Percentiles rank a stretch among this genome's conserved stretches.
phyloP scores from a whole-genome alignment of 1,140 invertebrate species.

The Gerris buenoi region DNA sequence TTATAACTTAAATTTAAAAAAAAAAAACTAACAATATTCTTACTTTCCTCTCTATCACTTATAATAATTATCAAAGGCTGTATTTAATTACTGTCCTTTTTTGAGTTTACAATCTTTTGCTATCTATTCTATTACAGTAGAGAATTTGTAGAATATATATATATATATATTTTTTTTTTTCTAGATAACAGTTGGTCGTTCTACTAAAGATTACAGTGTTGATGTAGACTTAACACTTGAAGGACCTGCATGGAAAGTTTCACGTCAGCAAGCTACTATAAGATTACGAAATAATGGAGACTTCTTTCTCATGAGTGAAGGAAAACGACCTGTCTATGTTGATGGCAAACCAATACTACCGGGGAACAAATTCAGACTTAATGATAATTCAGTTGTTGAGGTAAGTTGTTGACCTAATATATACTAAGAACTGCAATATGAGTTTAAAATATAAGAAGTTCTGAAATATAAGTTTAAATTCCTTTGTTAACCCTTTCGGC shows the following conservation, averaged over 20 bases:
- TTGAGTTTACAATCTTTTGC: too few relatives aligned
- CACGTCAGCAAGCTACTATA: conserved; percentile 72
- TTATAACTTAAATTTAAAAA: too few relatives aligned
- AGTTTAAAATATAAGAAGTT: not conserved
- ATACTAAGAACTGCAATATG: too few relatives aligned
- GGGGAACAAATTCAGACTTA: conserved; percentile 73
- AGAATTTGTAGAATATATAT: too few relatives aligned
- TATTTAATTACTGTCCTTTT: too few relatives aligned
- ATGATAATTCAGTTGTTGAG: conserved; percentile 89
- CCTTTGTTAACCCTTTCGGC: too few relatives aligned
- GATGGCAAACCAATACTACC: conserved; percentile 76
- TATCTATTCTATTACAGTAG: too few relatives aligned
- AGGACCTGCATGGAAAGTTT: conserved; percentile 74
- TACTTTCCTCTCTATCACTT: too few relatives aligned
- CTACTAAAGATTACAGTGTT: conserved; percentile 73
- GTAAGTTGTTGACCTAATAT: conserved; percentile 35
- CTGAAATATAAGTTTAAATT: not conserved
- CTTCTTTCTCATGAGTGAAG: conserved; percentile 86
- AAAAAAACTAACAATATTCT: too few relatives aligned
- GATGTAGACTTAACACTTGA: conserved; percentile 90
- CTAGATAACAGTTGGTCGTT: conserved; percentile 79
- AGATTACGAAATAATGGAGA: conserved; percentile 81
- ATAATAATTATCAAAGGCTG: too few relatives aligned
- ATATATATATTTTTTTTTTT: too few relatives aligned
- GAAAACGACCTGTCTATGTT: conserved; percentile 86